A percentile compares a stretch with the other conserved stretches of the same genome.
phyloP scores from a whole-genome alignment of 2,888 invertebrate species.

The Lissonota sp. region DNA sequence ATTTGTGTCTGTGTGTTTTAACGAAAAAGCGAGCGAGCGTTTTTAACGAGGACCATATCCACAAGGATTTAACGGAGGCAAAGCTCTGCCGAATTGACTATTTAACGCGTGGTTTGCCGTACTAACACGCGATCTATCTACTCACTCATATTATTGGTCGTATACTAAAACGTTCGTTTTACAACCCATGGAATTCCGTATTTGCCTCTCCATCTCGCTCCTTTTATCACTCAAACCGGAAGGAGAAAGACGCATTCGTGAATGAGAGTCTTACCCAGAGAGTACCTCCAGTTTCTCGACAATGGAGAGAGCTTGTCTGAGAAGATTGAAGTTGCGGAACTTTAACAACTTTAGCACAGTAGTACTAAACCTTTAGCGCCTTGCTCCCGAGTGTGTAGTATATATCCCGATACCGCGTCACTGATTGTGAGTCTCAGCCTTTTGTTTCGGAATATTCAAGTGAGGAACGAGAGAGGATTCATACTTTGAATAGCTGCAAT shows the following conservation, averaged over 20 bases:
- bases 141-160: constrained; percentile 12
- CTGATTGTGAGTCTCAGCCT: constrained; percentile 8
- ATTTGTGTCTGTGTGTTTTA: too few species aligned
- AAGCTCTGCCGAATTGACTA: not conserved
- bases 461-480: constrained; percentile 31
- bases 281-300: not conserved
- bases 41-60: too few species aligned
- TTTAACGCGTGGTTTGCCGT: constrained; percentile 15
- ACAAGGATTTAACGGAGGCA: not conserved
- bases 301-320: not conserved
- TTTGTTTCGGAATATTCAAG: constrained; percentile 33
- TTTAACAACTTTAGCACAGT: constrained; percentile 18
- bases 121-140: not conserved
- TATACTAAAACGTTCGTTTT: constrained; percentile 11
- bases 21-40: too few species aligned
- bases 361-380: constrained; percentile 34
- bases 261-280: not conserved
- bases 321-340: constrained; percentile 17
- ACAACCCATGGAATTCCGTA: not conserved
- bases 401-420: not conserved
- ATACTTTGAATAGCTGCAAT: constrained; percentile 21
- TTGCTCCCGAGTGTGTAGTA: not conserved
- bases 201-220: not conserved
- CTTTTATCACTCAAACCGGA: not conserved
- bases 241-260: constrained; percentile 7